Conservation (phyloP, 2,888 invertebrate genomes). For the Amitus sp. region DNA sequence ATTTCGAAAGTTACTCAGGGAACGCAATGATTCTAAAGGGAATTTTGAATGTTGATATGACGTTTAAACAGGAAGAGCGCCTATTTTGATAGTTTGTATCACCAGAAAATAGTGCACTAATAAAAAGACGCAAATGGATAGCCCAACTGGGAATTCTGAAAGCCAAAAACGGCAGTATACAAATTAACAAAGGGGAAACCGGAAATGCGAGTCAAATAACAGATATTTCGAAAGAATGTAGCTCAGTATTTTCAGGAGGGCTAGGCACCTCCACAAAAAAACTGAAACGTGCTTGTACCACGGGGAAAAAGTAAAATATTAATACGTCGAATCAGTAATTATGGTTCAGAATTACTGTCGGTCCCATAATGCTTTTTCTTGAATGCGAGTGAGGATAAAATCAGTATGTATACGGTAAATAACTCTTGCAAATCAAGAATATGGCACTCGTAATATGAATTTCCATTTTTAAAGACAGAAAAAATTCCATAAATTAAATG, state of each 20-base stretch:
- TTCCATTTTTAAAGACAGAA: no score
- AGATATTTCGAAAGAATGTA: not conserved
- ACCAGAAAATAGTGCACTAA: conserved; percentile 20
- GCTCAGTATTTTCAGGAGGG: conserved; percentile 9
- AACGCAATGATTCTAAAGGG: conserved; percentile 14
- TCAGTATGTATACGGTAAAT: no score
- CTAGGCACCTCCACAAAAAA: conserved; percentile 10
- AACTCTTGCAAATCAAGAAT: no score
- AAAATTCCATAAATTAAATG: no score
- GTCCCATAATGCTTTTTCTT: no score
- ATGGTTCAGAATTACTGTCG: no score
- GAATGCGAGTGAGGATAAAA: no score
- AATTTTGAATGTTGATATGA: conserved; percentile 16
- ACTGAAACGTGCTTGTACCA: no score
- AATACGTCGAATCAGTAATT: no score
- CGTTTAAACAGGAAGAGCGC: not conserved
- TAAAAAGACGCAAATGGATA: conserved; percentile 17
- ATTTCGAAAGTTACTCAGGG: conserved; percentile 23
- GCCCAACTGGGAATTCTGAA: conserved; percentile 7
- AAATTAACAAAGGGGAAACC: not conserved
- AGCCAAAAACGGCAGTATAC: not conserved
- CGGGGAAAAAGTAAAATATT: no score
- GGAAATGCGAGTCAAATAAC: not conserved
- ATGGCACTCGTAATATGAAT: no score
- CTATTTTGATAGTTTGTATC: conserved; percentile 15